Percentiles rank a stretch among this genome's conserved stretches.
These are phyloP conservation scores for Podarcis cretensis DNA, from an alignment of 2,113 vertebrate genomes.

Conservation along the genomic window DNA sequence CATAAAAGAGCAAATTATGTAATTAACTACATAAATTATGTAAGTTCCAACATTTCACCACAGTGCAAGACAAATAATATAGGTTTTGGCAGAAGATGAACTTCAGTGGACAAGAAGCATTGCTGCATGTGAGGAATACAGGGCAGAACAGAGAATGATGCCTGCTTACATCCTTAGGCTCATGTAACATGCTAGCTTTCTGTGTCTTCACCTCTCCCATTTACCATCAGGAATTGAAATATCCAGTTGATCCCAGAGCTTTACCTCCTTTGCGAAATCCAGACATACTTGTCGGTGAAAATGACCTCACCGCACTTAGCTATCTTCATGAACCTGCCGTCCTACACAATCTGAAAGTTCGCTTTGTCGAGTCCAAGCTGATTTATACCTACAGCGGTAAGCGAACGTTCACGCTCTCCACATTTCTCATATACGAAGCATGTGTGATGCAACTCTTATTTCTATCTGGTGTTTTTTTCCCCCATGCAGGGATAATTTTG, in stretches of 20 bases:
- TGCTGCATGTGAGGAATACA: too few relatives aligned
- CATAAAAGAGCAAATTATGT: too few relatives aligned
- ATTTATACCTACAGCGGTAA: constrained; percentile 99
- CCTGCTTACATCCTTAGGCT: too few relatives aligned
- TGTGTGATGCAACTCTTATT: not conserved
- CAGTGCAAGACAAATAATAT: too few relatives aligned
- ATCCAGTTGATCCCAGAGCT: constrained; percentile 77
- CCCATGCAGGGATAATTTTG: constrained; percentile 90
- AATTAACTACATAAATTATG: too few relatives aligned
- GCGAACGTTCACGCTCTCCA: constrained; percentile 2
- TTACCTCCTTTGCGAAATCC: constrained; percentile 94
- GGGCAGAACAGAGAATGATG: too few relatives aligned
- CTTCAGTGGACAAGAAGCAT: too few relatives aligned
- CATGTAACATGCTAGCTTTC: not conserved
- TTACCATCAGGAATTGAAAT: constrained; percentile 78
- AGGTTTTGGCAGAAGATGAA: too few relatives aligned
- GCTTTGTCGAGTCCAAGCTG: constrained; percentile 94
- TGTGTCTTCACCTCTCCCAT: not conserved
- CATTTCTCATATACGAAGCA: not conserved
- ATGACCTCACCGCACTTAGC: constrained; percentile 97
- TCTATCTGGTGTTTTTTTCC: not conserved
- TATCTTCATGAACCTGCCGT: constrained; percentile 97
- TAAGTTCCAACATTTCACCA: too few relatives aligned
- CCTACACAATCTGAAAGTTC: constrained; percentile 93
- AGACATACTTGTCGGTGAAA: constrained; percentile 97